Evolutionary conservation across 2,113 vertebrate species (phyloP), one percentile per base, ranked within the genome.

Genomic region (Lutjanus erythropterus): DNA sequence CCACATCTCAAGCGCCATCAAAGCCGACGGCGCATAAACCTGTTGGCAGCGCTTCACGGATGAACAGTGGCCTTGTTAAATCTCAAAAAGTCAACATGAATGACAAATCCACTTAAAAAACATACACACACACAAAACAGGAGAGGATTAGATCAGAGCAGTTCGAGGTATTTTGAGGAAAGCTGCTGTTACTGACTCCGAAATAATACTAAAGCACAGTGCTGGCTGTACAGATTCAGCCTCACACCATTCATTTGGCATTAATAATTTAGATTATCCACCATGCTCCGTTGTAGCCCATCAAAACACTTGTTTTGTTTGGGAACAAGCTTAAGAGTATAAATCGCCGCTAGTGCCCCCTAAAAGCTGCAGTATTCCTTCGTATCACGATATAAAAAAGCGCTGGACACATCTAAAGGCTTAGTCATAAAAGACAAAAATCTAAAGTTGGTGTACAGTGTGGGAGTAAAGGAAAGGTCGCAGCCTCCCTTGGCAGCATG

Each of bases 391-490:
- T 33, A 67, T 50, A 10, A 21, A 41, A 47, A 9, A 14, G 10
- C 11, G 12, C 16, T 14, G 16, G 27, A 25, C 9, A 0, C 67
- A 16, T 9, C 6, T n/a, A 31, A 4, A 50, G 44, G 19, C 27
- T n/a, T 2, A 11, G 2, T 59, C 9, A 0, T 16, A 1, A 9
- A 6, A 12, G 18, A 31, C 27, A 18, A 42, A 25, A 42, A 37
- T 33, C 4, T 52, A 6, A 25, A 46, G 47, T 58, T 59, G 18
- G 62, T 59, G 33, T 31, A 1, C 25, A 50, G 53, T 68, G 79
- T 71, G 73, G 58, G 33, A 79, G 46, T 47, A 55, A 25, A 65
- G 15, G 21, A 75, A 83, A 88, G 72, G 60, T 80, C 58, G 62
- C 2, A 6, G 50, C 9, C 47, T 64, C 49, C 18, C 41, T 61